These are phyloP conservation scores for Orthosia cruda DNA, from an alignment of 2,888 invertebrate genomes.

Conservation along the genomic window DNA sequence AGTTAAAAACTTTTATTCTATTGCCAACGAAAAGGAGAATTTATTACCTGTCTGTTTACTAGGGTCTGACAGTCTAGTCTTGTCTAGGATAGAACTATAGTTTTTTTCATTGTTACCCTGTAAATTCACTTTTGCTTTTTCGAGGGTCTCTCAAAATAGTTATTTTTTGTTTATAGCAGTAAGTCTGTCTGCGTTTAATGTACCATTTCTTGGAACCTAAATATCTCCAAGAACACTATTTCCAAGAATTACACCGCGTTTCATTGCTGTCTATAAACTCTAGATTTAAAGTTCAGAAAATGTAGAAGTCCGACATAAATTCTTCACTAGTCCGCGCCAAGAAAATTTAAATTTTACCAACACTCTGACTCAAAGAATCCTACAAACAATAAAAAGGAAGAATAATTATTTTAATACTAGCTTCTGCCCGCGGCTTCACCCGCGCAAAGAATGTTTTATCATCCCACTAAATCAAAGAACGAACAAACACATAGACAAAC, in stretches of 20 bases:
- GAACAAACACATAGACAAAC: too few relatives aligned
- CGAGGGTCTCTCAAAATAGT: background rate
- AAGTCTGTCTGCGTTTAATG: background rate
- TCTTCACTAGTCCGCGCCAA: background rate
- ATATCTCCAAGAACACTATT: background rate
- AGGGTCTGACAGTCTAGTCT: too few relatives aligned
- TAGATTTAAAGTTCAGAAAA: background rate
- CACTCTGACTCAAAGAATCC: background rate
- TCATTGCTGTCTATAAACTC: background rate
- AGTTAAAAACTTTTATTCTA: too few relatives aligned
- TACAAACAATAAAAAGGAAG: too few relatives aligned
- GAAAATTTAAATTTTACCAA: background rate
- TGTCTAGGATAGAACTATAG: background rate
- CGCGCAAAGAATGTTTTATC: too few relatives aligned
- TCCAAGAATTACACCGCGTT: background rate
- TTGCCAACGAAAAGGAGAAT: background rate
- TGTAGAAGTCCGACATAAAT: background rate
- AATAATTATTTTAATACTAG: too few relatives aligned
- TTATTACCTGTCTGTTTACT: background rate
- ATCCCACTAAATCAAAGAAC: background rate
- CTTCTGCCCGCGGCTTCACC: too few relatives aligned
- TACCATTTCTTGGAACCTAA: constrained; percentile 6
- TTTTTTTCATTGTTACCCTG: background rate
- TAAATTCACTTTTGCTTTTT: background rate
- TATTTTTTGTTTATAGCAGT: too few relatives aligned